Evolutionary conservation across 2,888 invertebrate species (phyloP).

Genomic region (Sepiola atlantica): DNA sequence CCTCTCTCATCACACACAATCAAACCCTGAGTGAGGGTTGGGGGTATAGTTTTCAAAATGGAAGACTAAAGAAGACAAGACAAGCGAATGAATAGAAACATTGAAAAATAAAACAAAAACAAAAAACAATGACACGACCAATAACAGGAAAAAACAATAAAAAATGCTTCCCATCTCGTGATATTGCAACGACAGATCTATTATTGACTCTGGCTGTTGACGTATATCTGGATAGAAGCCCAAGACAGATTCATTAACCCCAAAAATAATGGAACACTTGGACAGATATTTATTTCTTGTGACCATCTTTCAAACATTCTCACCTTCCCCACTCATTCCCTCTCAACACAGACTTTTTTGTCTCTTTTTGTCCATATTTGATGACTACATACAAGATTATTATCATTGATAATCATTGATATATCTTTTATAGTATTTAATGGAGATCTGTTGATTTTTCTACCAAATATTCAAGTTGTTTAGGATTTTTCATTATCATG

Average conservation of each 20-base stretch:
- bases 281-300: conserved; percentile 22
- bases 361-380: neutral
- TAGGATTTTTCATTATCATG: neutral
- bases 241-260: conserved; percentile 32
- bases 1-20: neutral
- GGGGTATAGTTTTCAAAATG: neutral
- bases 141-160: neutral
- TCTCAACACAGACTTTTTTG: neutral
- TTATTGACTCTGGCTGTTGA: conserved; percentile 32
- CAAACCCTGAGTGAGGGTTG: neutral
- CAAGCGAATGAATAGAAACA: neutral
- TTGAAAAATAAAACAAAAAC: neutral
- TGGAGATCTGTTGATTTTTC: neutral
- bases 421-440: neutral
- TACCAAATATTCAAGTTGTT: neutral
- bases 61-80: neutral
- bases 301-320: conserved; percentile 32
- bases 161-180: neutral
- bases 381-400: neutral
- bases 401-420: neutral
- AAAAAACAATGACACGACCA: neutral
- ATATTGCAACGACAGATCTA: conserved; percentile 21
- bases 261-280: neutral
- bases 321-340: neutral
- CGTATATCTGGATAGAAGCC: conserved; percentile 13